These are phyloP conservation scores for Melitaea cinxia DNA, from an alignment of 1,140 invertebrate genomes.

Conservation along the genomic window DNA sequence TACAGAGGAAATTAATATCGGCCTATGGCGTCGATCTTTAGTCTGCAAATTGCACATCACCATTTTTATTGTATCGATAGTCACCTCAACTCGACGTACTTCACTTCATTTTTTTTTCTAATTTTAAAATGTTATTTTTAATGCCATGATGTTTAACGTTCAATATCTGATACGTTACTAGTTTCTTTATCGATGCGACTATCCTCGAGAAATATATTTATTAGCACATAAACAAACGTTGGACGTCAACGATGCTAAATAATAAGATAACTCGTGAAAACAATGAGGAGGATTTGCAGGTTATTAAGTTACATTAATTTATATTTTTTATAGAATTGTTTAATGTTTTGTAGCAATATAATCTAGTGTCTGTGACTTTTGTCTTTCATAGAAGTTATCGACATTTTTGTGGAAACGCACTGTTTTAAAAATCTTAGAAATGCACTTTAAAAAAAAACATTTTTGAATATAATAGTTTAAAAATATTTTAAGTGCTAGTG, in stretches of 20 bases:
- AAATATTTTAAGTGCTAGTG: too few species aligned
- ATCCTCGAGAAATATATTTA: slow-evolving; percentile 1
- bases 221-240: slow-evolving; percentile 20
- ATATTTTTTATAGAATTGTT: too few species aligned
- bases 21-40: neutral
- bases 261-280: slow-evolving; percentile 32
- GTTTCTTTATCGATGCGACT: slow-evolving; percentile 5
- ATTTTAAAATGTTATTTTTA: neutral
- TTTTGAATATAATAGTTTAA: too few species aligned
- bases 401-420: too few species aligned
- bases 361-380: too few species aligned
- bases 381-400: too few species aligned
- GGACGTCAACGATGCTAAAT: slow-evolving; percentile 30
- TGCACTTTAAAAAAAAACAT: too few species aligned
- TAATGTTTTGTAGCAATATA: too few species aligned
- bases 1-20: neutral
- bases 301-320: neutral
- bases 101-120: neutral
- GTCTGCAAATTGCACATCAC: neutral
- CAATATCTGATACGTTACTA: slow-evolving; percentile 10
- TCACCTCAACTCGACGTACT: neutral
- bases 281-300: slow-evolving; percentile 17
- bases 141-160: neutral
- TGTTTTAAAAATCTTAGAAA: too few species aligned
- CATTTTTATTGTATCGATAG: neutral